These are phyloP conservation scores for Platypus cylindrus DNA, from an alignment of 2,888 invertebrate species.

Conservation along the genomic window DNA sequence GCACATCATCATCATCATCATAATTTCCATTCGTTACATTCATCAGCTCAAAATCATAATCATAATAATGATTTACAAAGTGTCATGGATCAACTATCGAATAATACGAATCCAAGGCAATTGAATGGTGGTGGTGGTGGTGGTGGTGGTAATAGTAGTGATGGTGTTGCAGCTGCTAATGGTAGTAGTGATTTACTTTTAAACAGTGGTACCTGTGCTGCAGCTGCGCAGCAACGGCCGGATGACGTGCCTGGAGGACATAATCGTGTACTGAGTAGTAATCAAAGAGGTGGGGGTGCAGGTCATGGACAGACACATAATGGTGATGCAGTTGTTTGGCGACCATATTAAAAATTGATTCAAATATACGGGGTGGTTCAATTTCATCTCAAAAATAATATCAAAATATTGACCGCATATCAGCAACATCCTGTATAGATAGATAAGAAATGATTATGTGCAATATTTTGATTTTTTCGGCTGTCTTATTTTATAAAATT, in stretches of 20 bases:
- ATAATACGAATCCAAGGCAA: slow-evolving; percentile 32
- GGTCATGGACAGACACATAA: slow-evolving; percentile 50
- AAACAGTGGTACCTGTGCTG: slow-evolving; percentile 47
- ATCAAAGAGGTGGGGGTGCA: no score
- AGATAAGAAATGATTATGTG: no score
- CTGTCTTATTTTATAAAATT: no score
- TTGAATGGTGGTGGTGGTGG: slow-evolving; percentile 35
- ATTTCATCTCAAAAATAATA: no score
- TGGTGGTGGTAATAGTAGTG: slow-evolving; percentile 34
- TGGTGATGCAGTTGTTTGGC: slow-evolving; percentile 58
- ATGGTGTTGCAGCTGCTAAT: slow-evolving; percentile 49
- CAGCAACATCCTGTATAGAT: no score
- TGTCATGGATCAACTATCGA: slow-evolving; percentile 63
- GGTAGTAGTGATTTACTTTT: slow-evolving; percentile 38
- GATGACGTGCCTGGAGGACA: slow-evolving; percentile 40
- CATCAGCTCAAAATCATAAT: slow-evolving; percentile 44
- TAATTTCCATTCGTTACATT: slow-evolving; percentile 54
- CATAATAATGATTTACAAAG: slow-evolving; percentile 62
- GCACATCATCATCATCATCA: slow-evolving; percentile 59
- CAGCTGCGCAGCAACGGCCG: slow-evolving; percentile 46
- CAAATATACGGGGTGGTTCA: no score
- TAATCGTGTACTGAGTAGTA: slow-evolving; percentile 32
- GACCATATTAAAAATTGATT: slow-evolving; percentile 69
- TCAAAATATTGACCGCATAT: no score
- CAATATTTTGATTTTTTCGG: no score